A percentile compares a stretch with the other conserved stretches of the same genome.
Evolutionary conservation across 2,797 vertebrate species (phyloP).

Genomic region (Galagoides demidoff): DNA sequence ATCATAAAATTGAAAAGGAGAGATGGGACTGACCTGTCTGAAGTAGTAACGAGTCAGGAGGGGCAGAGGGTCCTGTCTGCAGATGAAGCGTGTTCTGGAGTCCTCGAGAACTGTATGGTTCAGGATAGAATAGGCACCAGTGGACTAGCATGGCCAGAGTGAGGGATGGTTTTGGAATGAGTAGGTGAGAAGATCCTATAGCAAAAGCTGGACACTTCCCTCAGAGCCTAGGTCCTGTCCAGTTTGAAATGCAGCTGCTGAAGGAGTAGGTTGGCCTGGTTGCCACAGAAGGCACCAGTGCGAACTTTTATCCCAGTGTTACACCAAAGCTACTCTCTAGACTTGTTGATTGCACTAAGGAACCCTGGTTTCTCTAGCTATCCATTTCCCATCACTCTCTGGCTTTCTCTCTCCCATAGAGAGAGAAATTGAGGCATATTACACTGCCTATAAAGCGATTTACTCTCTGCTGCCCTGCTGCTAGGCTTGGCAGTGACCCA

Average conservation of each 20-base stretch:
- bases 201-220: neutral
- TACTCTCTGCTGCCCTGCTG: neutral
- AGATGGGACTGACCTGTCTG: neutral
- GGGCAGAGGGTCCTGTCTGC: neutral
- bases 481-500: neutral
- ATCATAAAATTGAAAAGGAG: neutral
- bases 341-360: neutral
- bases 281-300: neutral
- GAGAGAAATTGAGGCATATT: neutral
- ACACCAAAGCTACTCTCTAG: neutral
- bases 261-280: neutral
- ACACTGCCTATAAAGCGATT: neutral
- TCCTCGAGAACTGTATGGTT: accelerated
- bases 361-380: neutral
- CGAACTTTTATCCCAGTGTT: neutral
- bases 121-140: neutral
- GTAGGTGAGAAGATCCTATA: neutral
- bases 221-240: too few species aligned
- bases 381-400: neutral
- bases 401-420: too few species aligned
- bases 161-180: neutral
- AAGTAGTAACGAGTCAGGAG: neutral
- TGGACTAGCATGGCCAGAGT: neutral
- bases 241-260: neutral
- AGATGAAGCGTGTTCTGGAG: accelerated